phyloP scores from a whole-genome alignment of 2,888 invertebrate species.

The Drosophila mettleri region DNA sequence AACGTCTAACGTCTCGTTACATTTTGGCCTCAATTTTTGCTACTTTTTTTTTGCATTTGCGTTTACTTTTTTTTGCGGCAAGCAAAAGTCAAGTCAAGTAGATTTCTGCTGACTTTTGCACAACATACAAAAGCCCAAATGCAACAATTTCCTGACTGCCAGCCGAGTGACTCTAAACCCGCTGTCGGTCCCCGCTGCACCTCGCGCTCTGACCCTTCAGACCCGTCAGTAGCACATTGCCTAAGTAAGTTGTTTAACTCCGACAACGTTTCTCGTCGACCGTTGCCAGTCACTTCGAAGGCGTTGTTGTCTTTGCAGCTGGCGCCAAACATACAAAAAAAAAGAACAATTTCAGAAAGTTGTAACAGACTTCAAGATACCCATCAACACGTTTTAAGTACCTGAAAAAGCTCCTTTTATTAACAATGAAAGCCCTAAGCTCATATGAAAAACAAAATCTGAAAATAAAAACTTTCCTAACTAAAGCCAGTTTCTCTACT shows the following conservation, averaged over 20 bases:
- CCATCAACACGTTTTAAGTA: background rate
- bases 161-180: slow-evolving; percentile 21
- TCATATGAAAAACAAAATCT: background rate
- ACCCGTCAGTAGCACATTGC: slow-evolving; percentile 42
- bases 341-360: background rate
- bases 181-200: slow-evolving; percentile 5
- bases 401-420: background rate
- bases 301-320: slow-evolving; percentile 76
- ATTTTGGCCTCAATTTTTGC: slow-evolving; percentile 70
- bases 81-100: slow-evolving; percentile 79
- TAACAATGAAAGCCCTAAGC: background rate
- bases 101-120: slow-evolving; percentile 77
- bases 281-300: slow-evolving; percentile 45
- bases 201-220: background rate
- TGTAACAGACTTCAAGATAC: slow-evolving; percentile 16
- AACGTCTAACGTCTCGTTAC: slow-evolving; percentile 66
- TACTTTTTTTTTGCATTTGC: slow-evolving; percentile 10
- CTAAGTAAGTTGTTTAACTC: slow-evolving; percentile 81
- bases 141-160: slow-evolving; percentile 77
- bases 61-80: slow-evolving; percentile 62
- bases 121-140: slow-evolving; percentile 70
- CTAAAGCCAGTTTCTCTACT: background rate
- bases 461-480: background rate
- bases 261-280: slow-evolving; percentile 50
- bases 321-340: slow-evolving; percentile 64